Base-by-base conservation (phyloP, 2,797 vertebrate species). In the Lophius americanus region DNA sequence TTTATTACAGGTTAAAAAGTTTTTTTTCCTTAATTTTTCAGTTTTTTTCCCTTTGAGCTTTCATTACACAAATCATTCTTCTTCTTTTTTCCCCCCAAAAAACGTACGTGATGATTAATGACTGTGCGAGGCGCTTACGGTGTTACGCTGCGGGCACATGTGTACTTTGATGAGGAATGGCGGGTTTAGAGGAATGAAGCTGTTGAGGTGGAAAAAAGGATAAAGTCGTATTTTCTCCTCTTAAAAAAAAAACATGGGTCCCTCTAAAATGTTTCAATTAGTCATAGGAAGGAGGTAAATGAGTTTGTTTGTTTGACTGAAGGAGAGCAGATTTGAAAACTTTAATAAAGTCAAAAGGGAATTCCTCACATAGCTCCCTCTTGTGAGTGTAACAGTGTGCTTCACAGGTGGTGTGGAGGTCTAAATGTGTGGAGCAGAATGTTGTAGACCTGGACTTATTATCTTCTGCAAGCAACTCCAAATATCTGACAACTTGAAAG, bases 1-100 rank as follows among this genome's bases (percentile, higher is more conserved):
- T 91, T 90, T 90, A 90, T 94, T 94, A 92, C 75, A 91, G 77
- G 69, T 90, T 85, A 70, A 80, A 76, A 32, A 7, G 41, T 68
- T 68, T 73, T 74, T 68, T 51, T 48, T 53, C 84, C 73, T 5
- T 2, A 44, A 47, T 62, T 75, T 59, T 47, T 63, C 75, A 62
- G 70, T 79, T 87, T 89, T 75, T 73, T 33, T 11, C 11, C 75
- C 73, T 76, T 65, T 76, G 70, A 74, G 63, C 78, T 85, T 87
- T 88, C 81, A 83, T 88, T 82, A 78, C 75, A 84, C 78, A 88
- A 89, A 86, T 63, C 63, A 51, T 78, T 86, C 68, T 76, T 84
- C 85, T 89, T 84, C 81, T 52, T 23, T 23, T 23, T 23, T 23
- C 23, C 23, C 23, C 23, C 23, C 23, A 62, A 85, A 68, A 88